Evolutionary conservation across 2,113 vertebrate genomes (phyloP), one percentile per base, ranked within the genome.

Genomic region (Alligator sinensis): DNA sequence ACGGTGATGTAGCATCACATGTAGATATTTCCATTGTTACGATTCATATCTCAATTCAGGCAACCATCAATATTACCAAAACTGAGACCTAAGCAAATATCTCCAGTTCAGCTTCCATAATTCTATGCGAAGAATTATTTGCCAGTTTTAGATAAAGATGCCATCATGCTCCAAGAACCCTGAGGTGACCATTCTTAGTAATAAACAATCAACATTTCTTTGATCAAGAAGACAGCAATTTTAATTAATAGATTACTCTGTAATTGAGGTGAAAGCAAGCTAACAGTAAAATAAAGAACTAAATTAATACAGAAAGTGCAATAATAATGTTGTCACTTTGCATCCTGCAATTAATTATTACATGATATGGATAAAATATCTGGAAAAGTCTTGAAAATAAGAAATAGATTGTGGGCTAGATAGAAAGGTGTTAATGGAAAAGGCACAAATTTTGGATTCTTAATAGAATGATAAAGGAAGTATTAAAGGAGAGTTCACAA

Each of bases 121-220:
- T 30, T 25, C 76, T 16, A 77, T 90, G 95, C 94, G 95, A 94
- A 90, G 82, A 91, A 87, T 94, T 95, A 94, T 93, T 94, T 94
- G 91, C 68, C 24, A 96, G 93, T 90, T 63, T 61, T 74, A 95
- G 86, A 96, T 93, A 96, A 96, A 96, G 91, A 88, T 89, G 89
- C 94, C 94, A 93, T 96, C 93, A 95, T 96, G 92, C 95, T 97
- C 95, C 96, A 95, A 97, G 80, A 16, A 86, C 78, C 57, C 17
- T 79, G 88, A 4, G 10, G 34, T 9, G 91, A 75, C 85, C 96
- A 87, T 92, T 95, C 90, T 95, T 86, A n/a, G 55, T 90, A 88
- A 95, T 96, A 91, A 91, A 89, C 96, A 96, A 95, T 91, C 95
- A 94, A 92, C 79, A 89, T 1, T 3, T 90, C 96, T 97, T 96